Conservation (phyloP, 1,140 invertebrate species). For the Tribolium castaneum region DNA sequence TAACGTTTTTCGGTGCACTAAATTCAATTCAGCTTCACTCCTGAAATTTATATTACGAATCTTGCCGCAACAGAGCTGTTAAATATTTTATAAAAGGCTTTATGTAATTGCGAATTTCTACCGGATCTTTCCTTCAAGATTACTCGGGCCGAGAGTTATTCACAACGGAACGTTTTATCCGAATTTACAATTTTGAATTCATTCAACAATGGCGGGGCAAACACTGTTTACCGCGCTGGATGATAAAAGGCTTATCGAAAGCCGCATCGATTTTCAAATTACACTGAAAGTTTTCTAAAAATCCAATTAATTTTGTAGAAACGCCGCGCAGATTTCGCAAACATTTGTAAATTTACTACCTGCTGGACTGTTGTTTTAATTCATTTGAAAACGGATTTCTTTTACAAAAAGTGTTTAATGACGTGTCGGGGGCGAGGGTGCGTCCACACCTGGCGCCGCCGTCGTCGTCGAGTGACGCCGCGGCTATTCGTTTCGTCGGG, state of each 20-base stretch:
- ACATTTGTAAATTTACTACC: too few species aligned
- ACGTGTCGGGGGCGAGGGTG: not conserved
- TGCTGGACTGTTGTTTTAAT: too few species aligned
- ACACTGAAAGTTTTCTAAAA: too few species aligned
- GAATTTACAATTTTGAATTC: not conserved
- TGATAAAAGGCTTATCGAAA: too few species aligned
- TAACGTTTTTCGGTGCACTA: not conserved
- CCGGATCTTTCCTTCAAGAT: constrained; percentile 16
- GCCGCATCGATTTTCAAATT: too few species aligned
- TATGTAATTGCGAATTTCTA: constrained; percentile 31
- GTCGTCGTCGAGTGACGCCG: constrained; percentile 1
- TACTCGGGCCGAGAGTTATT: constrained; percentile 1
- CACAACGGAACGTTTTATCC: not conserved
- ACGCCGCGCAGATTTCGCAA: too few species aligned
- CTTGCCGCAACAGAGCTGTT: constrained; percentile 32
- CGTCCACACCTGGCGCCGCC: constrained; percentile 8
- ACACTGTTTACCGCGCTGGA: too few species aligned
- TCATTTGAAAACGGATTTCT: not conserved
- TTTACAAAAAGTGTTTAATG: not conserved
- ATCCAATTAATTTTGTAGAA: too few species aligned
- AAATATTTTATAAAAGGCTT: constrained; percentile 35
- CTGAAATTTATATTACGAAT: constrained; percentile 30
- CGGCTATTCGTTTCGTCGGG: constrained; percentile 12
- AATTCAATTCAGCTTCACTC: constrained; percentile 11
- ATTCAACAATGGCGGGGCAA: not conserved